Evolutionary conservation across 2,888 invertebrate genomes (phyloP), one percentile per base, ranked within the genome.

Genomic region (Monoplex corrugatus): DNA sequence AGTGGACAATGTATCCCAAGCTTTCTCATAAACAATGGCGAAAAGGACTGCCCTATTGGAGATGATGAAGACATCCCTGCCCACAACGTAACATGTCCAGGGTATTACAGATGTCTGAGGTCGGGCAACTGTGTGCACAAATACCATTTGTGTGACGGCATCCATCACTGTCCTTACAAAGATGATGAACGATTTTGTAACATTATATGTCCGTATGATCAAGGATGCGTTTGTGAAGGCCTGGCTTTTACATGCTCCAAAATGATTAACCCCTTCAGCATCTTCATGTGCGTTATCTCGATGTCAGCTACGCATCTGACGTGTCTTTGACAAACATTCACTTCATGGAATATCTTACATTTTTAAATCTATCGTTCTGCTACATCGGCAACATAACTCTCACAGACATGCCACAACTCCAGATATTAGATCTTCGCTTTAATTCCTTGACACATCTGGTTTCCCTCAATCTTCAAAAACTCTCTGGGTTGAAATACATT

Each of bases 101-200:
- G 89, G 40, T 84, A 80, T 35, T 90, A 90, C 87, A 86, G 87
- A 16, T 90, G 90, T 75, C 45, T 84, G 43, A 43, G 82, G 23
- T 45, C 78, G 44, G 40, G 28, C 1, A 88, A 83, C 32, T 90
- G 90, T 50, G 87, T 90, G 32, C 88, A 89, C 78, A 57, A 57
- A 10, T 40, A 87, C 13, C 82, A 87, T 38, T n/a, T 90, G 19
- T 90, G 90, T 45, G 90, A 90, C 43, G 90, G 89, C 45, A 32
- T 89, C 38, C 84, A 83, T 78, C 90, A 90, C 63, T 90, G 89
- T n/a, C 90, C 90, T 0, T 40, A 89, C 32, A 89, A 89, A 43
- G 90, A 90, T 44, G 90, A 90, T 43, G 90, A 90, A 50, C 8
- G 40, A 6, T 85, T 84, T 32, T 90, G 90, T 45, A 13, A 85